Evolutionary conservation across 2,113 vertebrate species (phyloP).

Genomic region (Rhineura floridana): DNA sequence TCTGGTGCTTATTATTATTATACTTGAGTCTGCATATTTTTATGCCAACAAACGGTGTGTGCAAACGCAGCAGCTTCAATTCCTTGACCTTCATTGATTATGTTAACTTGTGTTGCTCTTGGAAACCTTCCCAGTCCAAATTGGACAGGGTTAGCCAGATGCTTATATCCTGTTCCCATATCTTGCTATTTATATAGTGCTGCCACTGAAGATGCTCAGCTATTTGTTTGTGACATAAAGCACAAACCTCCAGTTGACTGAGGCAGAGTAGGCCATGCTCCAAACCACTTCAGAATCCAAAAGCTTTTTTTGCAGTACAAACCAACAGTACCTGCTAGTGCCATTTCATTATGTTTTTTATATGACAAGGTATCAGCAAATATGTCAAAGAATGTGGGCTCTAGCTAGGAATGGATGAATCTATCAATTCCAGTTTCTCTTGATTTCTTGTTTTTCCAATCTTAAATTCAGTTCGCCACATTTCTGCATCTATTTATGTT

Average conservation of each 20-base stretch:
- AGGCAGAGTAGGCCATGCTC: background rate
- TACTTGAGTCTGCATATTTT: slow-evolving; percentile 40
- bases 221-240: slow-evolving; percentile 2
- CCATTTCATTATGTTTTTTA: background rate
- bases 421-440: too few species aligned
- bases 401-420: background rate
- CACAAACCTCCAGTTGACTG: background rate
- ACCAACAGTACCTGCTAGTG: background rate
- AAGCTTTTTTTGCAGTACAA: background rate
- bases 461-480: too few species aligned
- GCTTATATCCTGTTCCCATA: background rate
- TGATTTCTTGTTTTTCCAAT: too few species aligned
- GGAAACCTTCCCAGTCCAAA: slow-evolving; percentile 13
- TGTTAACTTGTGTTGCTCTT: slow-evolving; percentile 10
- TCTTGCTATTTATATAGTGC: background rate
- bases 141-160: slow-evolving; percentile 9
- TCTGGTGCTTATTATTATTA: slow-evolving; percentile 10
- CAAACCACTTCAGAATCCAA: background rate
- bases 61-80: slow-evolving; percentile 16
- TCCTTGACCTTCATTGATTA: slow-evolving; percentile 24
- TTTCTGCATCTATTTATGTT: too few species aligned
- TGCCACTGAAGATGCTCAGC: background rate
- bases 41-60: background rate
- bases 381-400: background rate
- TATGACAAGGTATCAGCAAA: background rate